These are phyloP conservation scores for Spea hammondii DNA, from an alignment of 2,797 vertebrate species.

Conservation along the genomic window DNA sequence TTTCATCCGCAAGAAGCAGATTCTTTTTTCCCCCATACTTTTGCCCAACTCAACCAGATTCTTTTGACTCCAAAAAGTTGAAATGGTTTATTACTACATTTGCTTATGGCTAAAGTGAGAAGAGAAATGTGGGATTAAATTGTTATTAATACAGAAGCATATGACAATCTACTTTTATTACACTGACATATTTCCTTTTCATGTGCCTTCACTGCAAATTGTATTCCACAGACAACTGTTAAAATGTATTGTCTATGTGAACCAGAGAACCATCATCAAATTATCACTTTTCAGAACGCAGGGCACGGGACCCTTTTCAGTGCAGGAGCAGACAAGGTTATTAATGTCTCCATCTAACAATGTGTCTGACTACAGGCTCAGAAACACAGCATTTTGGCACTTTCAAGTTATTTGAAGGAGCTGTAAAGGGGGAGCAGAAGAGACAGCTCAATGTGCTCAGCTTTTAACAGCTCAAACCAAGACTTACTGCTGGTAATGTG, in stretches of 20 bases:
- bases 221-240: constrained; percentile 41
- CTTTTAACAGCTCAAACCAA: constrained; percentile 69
- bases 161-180: background rate
- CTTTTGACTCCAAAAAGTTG: too few relatives aligned
- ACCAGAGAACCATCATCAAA: constrained; percentile 44
- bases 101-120: too few relatives aligned
- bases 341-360: constrained; percentile 50
- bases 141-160: background rate
- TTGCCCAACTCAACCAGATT: too few relatives aligned
- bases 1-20: too few relatives aligned
- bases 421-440: constrained; percentile 54
- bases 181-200: background rate
- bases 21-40: too few relatives aligned
- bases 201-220: constrained; percentile 23
- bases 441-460: constrained; percentile 60
- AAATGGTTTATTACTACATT: too few relatives aligned
- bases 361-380: constrained; percentile 36
- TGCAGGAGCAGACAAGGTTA: constrained; percentile 36
- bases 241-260: constrained; percentile 49
- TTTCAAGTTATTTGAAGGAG: constrained; percentile 58
- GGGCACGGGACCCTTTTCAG: constrained; percentile 26
- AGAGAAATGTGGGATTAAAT: too few relatives aligned
- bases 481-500: constrained; percentile 66
- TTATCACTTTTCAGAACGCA: constrained; percentile 46
- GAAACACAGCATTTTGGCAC: constrained; percentile 53